Conservation (phyloP, 2,888 invertebrate species). For the Galeopsomyia nigrocyanea region DNA sequence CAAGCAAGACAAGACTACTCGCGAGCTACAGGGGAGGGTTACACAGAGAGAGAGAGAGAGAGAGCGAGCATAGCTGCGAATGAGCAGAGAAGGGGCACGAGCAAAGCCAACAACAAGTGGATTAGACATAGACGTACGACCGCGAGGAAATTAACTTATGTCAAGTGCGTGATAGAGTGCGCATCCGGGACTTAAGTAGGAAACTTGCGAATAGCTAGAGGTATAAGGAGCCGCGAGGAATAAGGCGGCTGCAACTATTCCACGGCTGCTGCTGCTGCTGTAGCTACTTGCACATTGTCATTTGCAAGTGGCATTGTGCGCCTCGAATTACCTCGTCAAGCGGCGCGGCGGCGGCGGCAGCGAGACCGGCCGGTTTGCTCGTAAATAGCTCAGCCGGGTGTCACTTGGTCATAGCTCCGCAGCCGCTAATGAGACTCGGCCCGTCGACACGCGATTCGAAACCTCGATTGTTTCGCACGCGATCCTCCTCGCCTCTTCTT, state of each 20-base stretch:
- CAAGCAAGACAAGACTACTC: background rate
- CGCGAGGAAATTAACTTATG: conserved; percentile 46
- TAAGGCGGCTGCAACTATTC: background rate
- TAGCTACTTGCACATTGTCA: conserved; percentile 16
- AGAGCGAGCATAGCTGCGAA: too few species aligned
- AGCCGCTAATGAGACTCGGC: conserved; percentile 38
- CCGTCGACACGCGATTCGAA: conserved; percentile 24
- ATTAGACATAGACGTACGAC: conserved; percentile 45
- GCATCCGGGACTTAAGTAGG: conserved; percentile 46
- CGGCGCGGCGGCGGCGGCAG: too few species aligned
- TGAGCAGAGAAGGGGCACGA: too few species aligned
- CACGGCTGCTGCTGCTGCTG: background rate
- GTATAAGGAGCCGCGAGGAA: background rate
- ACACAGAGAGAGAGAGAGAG: too few species aligned
- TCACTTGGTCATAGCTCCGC: conserved; percentile 13
- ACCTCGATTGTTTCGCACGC: conserved; percentile 21
- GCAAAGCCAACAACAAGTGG: conserved; percentile 41
- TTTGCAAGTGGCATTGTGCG: conserved; percentile 17
- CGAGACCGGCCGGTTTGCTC: too few species aligned
- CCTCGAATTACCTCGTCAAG: conserved; percentile 38
- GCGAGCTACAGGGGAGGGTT: conserved; percentile 3
- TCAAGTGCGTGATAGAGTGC: conserved; percentile 47
- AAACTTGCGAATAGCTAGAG: conserved; percentile 37
- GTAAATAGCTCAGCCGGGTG: conserved; percentile 43
- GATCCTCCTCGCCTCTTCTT: background rate